Conservation (phyloP, 2,113 vertebrate genomes). For the Prochilodus magdalenae region DNA sequence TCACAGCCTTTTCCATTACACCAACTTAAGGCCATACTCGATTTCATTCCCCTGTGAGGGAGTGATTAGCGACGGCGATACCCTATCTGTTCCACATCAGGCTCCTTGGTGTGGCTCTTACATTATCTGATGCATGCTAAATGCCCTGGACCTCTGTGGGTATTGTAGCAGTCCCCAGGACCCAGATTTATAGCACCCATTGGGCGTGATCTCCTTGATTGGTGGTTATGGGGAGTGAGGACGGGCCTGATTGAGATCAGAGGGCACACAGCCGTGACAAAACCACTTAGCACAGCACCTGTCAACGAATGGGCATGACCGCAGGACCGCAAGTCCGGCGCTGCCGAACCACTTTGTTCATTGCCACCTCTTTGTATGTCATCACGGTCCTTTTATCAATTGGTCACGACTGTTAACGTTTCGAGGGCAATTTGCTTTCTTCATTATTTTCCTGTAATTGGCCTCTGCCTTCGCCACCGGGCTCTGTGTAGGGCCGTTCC, state of each 20-base stretch:
- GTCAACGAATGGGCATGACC: conserved; percentile 43
- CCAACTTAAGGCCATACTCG: not conserved
- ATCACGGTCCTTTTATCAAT: conserved; percentile 63
- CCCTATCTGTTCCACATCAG: conserved; percentile 67
- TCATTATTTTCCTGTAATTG: conserved; percentile 73
- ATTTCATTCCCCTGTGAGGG: conserved; percentile 28
- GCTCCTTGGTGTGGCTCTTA: conserved; percentile 65
- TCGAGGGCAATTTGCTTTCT: conserved; percentile 69
- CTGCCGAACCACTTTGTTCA: conserved; percentile 40
- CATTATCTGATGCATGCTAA: conserved; percentile 65
- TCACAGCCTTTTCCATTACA: conserved; percentile 28
- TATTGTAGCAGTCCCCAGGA: conserved; percentile 35
- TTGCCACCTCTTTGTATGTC: conserved; percentile 56
- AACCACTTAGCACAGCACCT: conserved; percentile 51
- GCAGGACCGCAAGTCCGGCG: conserved; percentile 4
- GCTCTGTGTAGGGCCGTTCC: conserved; percentile 27
- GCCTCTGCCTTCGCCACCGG: conserved; percentile 52
- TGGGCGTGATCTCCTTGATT: conserved; percentile 59
- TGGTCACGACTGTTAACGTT: conserved; percentile 58
- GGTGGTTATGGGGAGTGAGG: conserved; percentile 24
- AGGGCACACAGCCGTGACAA: conserved; percentile 67
- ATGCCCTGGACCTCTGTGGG: conserved; percentile 50
- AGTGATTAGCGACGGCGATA: conserved; percentile 61
- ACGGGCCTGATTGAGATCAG: conserved; percentile 74
- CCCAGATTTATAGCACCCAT: conserved; percentile 57